Evolutionary conservation across 1,140 invertebrate species (phyloP).

Genomic region (Trypoxylus dichotomus): DNA sequence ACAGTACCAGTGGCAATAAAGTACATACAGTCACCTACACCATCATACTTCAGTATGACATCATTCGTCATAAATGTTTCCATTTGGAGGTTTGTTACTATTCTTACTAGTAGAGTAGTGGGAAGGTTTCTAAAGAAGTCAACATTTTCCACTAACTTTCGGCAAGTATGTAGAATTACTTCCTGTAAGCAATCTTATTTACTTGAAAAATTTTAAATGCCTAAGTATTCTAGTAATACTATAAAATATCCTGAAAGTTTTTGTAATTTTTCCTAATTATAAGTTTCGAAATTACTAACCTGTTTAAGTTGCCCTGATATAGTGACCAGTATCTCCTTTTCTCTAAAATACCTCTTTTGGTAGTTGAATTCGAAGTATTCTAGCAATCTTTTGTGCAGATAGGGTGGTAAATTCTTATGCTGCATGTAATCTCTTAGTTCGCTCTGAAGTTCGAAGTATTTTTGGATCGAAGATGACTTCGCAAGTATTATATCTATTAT

Average conservation of each 20-base stretch:
- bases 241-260: too few species aligned
- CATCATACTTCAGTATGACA: constrained; percentile 57
- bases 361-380: constrained; percentile 42
- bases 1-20: constrained; percentile 61
- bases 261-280: too few species aligned
- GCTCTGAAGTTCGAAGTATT: constrained; percentile 39
- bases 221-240: too few species aligned
- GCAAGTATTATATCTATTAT: constrained; percentile 27
- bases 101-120: constrained; percentile 35
- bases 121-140: constrained; percentile 44
- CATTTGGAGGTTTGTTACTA: constrained; percentile 39
- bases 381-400: constrained; percentile 37
- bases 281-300: constrained; percentile 20
- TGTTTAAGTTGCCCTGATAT: constrained; percentile 36
- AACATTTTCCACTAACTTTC: constrained; percentile 42
- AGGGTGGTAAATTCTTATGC: constrained; percentile 37
- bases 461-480: constrained; percentile 29
- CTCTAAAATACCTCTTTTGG: constrained; percentile 42
- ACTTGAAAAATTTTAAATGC: too few species aligned
- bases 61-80: constrained; percentile 46
- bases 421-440: constrained; percentile 40
- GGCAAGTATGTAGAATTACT: constrained; percentile 36
- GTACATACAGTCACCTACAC: constrained; percentile 62
- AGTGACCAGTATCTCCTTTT: constrained; percentile 35
- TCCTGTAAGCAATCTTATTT: constrained; percentile 27